These are phyloP conservation scores for Pyrochroa serraticornis DNA, from an alignment of 2,888 invertebrate species.

Conservation along the genomic window DNA sequence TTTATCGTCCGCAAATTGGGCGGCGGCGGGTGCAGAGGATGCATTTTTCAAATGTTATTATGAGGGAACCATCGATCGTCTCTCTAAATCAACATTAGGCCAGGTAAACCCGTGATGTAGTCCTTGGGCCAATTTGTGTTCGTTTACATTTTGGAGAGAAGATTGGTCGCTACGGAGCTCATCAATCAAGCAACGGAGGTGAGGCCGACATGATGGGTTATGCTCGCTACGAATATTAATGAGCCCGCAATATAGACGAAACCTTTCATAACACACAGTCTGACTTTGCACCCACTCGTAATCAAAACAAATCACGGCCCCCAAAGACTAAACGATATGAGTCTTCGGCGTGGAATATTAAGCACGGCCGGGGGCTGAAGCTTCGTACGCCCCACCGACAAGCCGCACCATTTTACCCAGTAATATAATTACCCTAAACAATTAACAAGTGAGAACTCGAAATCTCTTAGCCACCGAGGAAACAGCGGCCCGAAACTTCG, in stretches of 20 bases:
- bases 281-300: constrained; percentile 38
- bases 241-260: constrained; percentile 47
- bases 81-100: constrained; percentile 37
- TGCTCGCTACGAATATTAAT: constrained; percentile 55
- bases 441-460: constrained; percentile 18
- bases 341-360: constrained; percentile 32
- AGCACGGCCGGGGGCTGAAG: neutral
- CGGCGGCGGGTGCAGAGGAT: constrained; percentile 26
- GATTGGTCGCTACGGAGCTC: constrained; percentile 45
- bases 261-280: constrained; percentile 43
- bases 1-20: constrained; percentile 35
- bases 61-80: constrained; percentile 29
- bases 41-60: constrained; percentile 37
- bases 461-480: no score
- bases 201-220: constrained; percentile 53
- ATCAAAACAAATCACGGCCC: constrained; percentile 40
- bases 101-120: constrained; percentile 47
- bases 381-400: neutral
- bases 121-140: constrained; percentile 54
- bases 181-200: constrained; percentile 53
- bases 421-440: constrained; percentile 14
- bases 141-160: constrained; percentile 52
- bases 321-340: constrained; percentile 29
- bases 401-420: constrained; percentile 9
- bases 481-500: no score